Conservation (phyloP, 2,113 vertebrate species). For the Dipodomys stephensi region DNA sequence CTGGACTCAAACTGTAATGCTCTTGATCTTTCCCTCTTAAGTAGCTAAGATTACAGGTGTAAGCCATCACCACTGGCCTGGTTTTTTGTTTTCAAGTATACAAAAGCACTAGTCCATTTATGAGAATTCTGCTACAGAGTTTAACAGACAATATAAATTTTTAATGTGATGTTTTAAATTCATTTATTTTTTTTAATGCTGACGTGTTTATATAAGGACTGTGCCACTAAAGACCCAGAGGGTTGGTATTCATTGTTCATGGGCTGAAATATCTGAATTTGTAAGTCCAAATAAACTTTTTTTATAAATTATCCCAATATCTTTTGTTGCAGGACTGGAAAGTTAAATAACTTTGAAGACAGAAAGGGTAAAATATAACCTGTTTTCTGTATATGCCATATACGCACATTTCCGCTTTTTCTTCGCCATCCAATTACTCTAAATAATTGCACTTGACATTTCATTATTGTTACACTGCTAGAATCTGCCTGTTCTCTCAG, state of each 20-base stretch:
- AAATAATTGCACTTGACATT: neutral
- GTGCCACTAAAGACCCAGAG: too few relatives aligned
- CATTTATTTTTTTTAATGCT: neutral
- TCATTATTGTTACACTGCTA: neutral
- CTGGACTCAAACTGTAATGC: too few relatives aligned
- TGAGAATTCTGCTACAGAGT: neutral
- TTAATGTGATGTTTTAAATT: neutral
- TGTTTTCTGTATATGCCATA: neutral
- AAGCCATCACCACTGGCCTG: too few relatives aligned
- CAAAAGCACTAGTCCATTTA: too few relatives aligned
- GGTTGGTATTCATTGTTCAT: neutral
- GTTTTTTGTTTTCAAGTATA: too few relatives aligned
- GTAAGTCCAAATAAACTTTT: neutral
- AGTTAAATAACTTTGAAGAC: neutral
- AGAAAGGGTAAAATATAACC: neutral
- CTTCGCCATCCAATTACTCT: neutral
- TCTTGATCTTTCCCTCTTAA: too few relatives aligned
- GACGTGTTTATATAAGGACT: neutral
- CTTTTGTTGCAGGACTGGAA: neutral
- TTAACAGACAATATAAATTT: neutral
- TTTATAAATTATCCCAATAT: neutral
- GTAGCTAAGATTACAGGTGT: too few relatives aligned
- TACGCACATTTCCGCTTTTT: neutral
- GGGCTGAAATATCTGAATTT: neutral
- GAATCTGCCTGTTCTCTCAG: neutral